Conservation (phyloP, 2,113 vertebrate genomes). For the Urocolius indicus region DNA sequence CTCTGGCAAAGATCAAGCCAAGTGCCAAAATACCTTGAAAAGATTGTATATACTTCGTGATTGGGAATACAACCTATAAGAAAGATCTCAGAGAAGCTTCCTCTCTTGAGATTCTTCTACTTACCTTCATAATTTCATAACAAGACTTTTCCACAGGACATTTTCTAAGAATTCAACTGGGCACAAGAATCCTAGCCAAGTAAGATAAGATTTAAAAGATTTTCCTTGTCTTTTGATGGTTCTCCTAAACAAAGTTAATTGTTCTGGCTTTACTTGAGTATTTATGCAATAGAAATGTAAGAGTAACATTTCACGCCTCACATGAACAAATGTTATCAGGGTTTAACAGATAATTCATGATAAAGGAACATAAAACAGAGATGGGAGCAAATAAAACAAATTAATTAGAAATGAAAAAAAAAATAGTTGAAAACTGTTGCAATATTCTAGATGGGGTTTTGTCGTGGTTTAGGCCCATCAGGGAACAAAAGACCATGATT, state of each 20-base stretch:
- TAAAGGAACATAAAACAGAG: not conserved
- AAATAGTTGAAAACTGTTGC: not conserved
- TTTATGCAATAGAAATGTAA: not conserved
- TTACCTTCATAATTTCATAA: not conserved
- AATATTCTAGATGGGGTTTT: not conserved
- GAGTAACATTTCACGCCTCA: not conserved
- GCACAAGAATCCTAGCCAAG: not conserved
- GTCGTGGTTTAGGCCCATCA: too few relatives aligned
- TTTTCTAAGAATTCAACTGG: not conserved
- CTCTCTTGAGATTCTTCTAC: not conserved
- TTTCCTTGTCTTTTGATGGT: not conserved
- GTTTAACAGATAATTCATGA: not conserved
- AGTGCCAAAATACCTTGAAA: conserved; percentile 12
- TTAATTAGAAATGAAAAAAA: not conserved
- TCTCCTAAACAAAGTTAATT: not conserved
- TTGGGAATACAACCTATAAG: not conserved
- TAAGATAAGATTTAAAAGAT: not conserved
- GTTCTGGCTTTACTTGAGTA: not conserved
- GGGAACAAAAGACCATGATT: too few relatives aligned
- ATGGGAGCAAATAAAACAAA: not conserved
- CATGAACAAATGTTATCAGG: not conserved
- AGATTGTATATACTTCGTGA: not conserved
- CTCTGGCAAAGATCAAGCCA: not conserved
- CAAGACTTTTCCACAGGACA: not conserved
- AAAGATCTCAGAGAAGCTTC: not conserved